phyloP scores from a whole-genome alignment of 2,888 invertebrate species.

The Athalia rosae region DNA sequence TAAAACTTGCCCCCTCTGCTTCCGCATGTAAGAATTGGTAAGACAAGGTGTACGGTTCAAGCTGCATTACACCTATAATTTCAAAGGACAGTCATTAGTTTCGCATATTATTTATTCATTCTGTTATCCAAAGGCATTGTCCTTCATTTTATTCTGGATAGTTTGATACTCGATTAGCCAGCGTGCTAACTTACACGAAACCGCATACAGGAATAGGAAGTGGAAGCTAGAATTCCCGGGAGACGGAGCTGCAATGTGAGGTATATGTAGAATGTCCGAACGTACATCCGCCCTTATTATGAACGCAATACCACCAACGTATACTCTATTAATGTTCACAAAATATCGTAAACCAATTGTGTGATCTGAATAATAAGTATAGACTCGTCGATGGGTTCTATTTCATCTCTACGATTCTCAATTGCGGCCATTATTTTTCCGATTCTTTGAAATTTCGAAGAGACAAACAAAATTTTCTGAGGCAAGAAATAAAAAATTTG shows the following conservation, averaged over 20 bases:
- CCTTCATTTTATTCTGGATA: neutral
- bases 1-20: no score
- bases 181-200: constrained; percentile 4
- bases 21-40: no score
- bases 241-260: neutral
- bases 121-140: neutral
- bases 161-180: neutral
- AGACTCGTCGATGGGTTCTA: no score
- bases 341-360: neutral
- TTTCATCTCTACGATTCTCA: no score
- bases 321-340: neutral
- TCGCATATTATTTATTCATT: no score
- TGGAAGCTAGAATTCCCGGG: constrained; percentile 33
- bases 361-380: no score
- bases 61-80: no score
- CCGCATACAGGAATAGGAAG: constrained; percentile 26
- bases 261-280: constrained; percentile 28
- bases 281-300: constrained; percentile 21
- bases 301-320: neutral
- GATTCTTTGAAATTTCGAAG: no score
- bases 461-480: no score
- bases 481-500: neutral
- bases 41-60: no score
- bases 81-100: no score
- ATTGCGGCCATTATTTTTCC: no score